Percentiles rank a stretch among this genome's conserved stretches.
These are phyloP conservation scores for Mormyrops boulengeri DNA, from an alignment of 2,797 vertebrate species.

Conservation along the genomic window DNA sequence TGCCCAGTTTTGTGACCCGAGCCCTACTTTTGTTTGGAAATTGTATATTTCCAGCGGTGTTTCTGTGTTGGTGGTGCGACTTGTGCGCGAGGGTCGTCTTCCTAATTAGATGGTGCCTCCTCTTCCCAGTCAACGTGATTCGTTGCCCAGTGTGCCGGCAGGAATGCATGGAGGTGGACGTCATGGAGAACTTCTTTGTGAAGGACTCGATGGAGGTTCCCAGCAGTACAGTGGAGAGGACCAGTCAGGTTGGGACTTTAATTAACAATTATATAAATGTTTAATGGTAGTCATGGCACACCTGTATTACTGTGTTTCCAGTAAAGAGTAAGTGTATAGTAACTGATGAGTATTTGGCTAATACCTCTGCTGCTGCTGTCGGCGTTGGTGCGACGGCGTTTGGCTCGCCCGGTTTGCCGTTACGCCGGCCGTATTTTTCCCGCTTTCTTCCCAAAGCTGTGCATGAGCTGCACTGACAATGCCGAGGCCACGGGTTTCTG, in stretches of 20 bases:
- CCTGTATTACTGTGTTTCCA: not conserved
- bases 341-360: not conserved
- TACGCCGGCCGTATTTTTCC: not conserved
- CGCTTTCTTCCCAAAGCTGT: slow-evolving; percentile 63
- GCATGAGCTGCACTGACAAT: slow-evolving; percentile 97
- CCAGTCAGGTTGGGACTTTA: slow-evolving; percentile 76
- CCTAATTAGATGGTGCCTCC: not conserved
- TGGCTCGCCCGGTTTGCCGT: not conserved
- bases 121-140: slow-evolving; percentile 73
- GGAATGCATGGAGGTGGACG: slow-evolving; percentile 92
- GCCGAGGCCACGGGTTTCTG: slow-evolving; percentile 94
- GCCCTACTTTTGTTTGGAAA: not conserved
- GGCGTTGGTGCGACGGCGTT: not conserved
- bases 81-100: not conserved
- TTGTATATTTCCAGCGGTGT: not conserved
- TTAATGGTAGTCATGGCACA: not conserved
- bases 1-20: not conserved
- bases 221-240: slow-evolving; percentile 97
- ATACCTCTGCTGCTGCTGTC: not conserved
- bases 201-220: slow-evolving; percentile 94
- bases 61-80: not conserved
- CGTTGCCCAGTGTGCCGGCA: slow-evolving; percentile 93
- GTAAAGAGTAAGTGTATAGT: not conserved
- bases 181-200: slow-evolving; percentile 97
- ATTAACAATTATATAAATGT: not conserved